Conservation (phyloP, 37 sponge, comb jelly and placozoan species). For the Crambe crambe region DNA sequence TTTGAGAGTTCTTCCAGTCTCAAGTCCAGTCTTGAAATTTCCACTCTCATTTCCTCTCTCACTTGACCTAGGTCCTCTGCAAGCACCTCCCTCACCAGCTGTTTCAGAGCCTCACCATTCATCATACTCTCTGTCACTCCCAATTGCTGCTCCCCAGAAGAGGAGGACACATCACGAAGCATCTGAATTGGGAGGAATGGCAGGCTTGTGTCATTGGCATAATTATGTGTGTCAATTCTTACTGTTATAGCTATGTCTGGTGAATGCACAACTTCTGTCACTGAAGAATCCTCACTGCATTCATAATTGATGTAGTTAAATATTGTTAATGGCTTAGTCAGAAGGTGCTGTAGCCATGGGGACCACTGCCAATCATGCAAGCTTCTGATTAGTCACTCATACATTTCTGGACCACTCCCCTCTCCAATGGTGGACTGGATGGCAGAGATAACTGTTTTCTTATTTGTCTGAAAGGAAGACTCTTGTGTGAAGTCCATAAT, state of each 20-base stretch:
- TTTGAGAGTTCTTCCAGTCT: not conserved
- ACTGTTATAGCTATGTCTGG: not conserved
- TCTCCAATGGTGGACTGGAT: slow-evolving; percentile 24
- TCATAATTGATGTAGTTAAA: not conserved
- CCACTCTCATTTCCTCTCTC: slow-evolving; percentile 3
- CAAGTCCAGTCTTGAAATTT: not conserved
- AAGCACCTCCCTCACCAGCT: not conserved
- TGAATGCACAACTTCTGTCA: not conserved
- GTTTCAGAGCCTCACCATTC: too few species aligned
- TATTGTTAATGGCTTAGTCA: too few species aligned
- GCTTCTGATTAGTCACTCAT: not conserved
- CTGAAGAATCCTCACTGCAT: not conserved
- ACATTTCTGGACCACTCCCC: slow-evolving; percentile 41
- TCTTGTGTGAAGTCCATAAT: slow-evolving; percentile 47
- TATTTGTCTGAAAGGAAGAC: not conserved
- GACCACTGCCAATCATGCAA: too few species aligned
- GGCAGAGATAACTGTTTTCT: slow-evolving; percentile 14
- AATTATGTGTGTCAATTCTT: not conserved
- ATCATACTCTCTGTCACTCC: too few species aligned
- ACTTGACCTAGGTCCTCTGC: not conserved
- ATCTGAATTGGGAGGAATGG: too few species aligned
- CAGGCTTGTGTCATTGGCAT: not conserved
- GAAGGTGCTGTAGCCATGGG: too few species aligned
- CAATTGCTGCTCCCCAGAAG: too few species aligned
- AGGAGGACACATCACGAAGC: too few species aligned